Evolutionary conservation across 2,888 invertebrate species (phyloP), one percentile per base, ranked within the genome.

Genomic region (Venustoraphidia nigricollis): DNA sequence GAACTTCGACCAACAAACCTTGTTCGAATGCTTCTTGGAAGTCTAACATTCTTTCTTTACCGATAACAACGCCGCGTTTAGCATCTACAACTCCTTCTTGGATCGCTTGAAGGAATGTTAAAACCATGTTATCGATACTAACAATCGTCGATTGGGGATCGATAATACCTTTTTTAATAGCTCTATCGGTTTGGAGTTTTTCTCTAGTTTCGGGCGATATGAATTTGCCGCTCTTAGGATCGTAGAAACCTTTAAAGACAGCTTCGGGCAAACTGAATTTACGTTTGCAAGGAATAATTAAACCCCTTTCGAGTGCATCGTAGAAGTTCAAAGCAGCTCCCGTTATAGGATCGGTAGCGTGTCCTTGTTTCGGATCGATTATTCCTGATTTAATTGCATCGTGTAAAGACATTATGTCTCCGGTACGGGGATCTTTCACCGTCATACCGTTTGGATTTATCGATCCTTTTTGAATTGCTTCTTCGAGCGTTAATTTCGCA

Each of bases 221-320:
- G 60, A 90, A 86, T 59, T 84, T 80, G 43, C 92, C 91, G 36
- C 84, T 81, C 57, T 79, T 76, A 0, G 86, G 83, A 69, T 94
- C 89, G 60, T 91, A 92, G 53, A 87, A 78, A n/a, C 91, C 91
- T 66, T 87, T 84, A 59, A 85, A 85, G n/a, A 93, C 83, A 2
- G 92, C 92, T 68, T 91, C 90, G 1, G 88, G 86, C 34, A 92
- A 70, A 51, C 87, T 87, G 53, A 89, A 79, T 63, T 84, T 86
- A 46, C 83, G 79, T 62, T 88, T 86, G 39, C 87, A 82, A 9
- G 88, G 85, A 8, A 90, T 75, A 45, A 91, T 78, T 35, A 90
- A 69, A 34, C 90, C 89, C 47, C 83, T 78, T 56, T 88, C 86
- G 35, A 88, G 76, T 3, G 94, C 93, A 61, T 92, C 90, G 38